Conservation (phyloP, 2,888 invertebrate genomes). For the Drosophila atroscutellata region DNA sequence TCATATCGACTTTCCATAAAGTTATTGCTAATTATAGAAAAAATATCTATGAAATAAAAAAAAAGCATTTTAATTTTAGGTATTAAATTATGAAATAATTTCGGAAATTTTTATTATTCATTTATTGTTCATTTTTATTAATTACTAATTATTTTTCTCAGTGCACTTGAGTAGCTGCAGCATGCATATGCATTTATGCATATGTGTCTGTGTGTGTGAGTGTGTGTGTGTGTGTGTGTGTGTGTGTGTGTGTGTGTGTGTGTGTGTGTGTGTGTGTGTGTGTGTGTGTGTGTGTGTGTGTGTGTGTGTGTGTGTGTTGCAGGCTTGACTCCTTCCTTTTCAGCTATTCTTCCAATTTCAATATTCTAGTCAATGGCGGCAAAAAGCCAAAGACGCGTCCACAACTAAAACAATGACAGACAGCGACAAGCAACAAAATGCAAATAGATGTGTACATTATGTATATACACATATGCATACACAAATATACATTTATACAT, state of each 20-base stretch:
- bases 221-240: background rate
- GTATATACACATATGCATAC: background rate
- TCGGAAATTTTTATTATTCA: background rate
- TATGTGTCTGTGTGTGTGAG: too few species aligned
- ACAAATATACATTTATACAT: too few species aligned
- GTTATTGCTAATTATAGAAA: background rate
- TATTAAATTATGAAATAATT: background rate
- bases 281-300: too few species aligned
- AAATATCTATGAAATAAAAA: background rate
- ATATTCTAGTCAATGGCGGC: conserved; percentile 10
- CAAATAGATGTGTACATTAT: conserved; percentile 15
- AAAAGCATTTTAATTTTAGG: background rate
- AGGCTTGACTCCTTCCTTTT: background rate
- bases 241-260: background rate
- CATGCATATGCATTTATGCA: background rate
- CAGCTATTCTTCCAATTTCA: conserved; percentile 2
- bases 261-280: background rate
- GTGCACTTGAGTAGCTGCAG: background rate
- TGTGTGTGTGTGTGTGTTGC: background rate
- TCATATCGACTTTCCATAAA: background rate
- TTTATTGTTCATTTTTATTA: background rate
- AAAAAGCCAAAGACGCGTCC: conserved; percentile 23
- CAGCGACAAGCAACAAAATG: conserved; percentile 34
- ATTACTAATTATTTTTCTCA: background rate
- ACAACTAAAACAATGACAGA: conserved; percentile 29